Evolutionary conservation across 2,113 vertebrate genomes (phyloP).

Genomic region (Butorides virescens): DNA sequence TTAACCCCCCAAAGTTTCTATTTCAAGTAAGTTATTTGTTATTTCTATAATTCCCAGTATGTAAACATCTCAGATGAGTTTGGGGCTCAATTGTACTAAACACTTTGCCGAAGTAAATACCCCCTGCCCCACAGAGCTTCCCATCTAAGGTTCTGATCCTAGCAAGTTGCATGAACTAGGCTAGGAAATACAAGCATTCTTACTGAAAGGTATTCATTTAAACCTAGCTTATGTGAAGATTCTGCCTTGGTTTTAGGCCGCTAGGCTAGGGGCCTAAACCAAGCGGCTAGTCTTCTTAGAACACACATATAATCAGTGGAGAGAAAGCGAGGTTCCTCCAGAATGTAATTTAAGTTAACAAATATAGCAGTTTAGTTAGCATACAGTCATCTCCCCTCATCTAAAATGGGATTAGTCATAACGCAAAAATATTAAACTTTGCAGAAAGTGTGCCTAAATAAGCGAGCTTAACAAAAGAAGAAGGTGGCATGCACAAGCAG

Average conservation of each 20-base stretch:
- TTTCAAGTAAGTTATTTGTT: neutral
- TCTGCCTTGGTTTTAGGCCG: neutral
- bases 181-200: neutral
- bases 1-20: constrained; percentile 21
- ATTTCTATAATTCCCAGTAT: neutral
- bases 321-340: neutral
- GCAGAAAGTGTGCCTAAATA: neutral
- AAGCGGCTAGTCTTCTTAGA: neutral
- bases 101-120: neutral
- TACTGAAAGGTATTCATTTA: neutral
- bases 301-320: neutral
- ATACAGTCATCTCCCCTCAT: neutral
- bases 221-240: neutral
- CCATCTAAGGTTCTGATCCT: neutral
- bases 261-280: neutral
- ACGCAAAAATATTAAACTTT: neutral
- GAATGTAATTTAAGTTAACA: neutral
- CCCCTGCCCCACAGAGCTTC: neutral
- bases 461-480: neutral
- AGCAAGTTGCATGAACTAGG: neutral
- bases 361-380: neutral
- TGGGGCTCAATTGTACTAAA: neutral
- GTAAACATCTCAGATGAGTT: neutral
- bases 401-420: neutral
- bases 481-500: neutral